Evolutionary conservation across 2,113 vertebrate species (phyloP), one percentile per base, ranked within the genome.

Genomic region (Saguinus imperator): DNA sequence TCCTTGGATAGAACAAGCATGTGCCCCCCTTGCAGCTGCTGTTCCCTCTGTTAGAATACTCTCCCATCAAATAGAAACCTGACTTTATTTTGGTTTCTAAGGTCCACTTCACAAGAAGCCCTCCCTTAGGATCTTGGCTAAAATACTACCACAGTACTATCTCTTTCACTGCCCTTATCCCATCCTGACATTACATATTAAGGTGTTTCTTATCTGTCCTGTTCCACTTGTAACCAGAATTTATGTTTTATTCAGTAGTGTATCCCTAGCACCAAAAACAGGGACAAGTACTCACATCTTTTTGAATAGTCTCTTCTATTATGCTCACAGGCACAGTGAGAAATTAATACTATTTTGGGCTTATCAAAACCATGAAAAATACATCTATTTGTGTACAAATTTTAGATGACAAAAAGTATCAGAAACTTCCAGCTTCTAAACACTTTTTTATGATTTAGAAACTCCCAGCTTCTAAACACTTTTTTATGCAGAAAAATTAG

Each of bases 311-410:
- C 27, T 87, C 52, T 68, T 91, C 61, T 68, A 93, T 9, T 55
- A 64, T 80, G 32, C 66, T 91, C 57, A 52, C 13, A 81, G 76
- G 45, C 66, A 75, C 48, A 83, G 27, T 77, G 68, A 91, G 55
- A 81, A 81, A 87, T 68, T 68, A 73, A 21, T 57, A 75, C 43
- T 57, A 80, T 64, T 93, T 79, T 21, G 32, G 27, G 25, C 80
- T 91, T 87, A 87, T 66, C 76, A 85, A 94, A 94, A 76, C 8
- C 37, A 70, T 70, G 43, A 91, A 96, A 96, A 43, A 88, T 40
- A 87, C 4, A 58, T 35, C 72, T 27, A 61, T 37, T 52, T 7
- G 4, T 64, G 58, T 8, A 88, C 43, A 79, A 88, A 88, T 70
- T 80, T 95, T 86, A 87, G 4, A 10, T 40, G 29, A 83, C 0